Percentiles rank a stretch among this genome's conserved stretches.
phyloP scores from a whole-genome alignment of 35 echinoderm and acorn worm genomes.

The Acanthaster planci region DNA sequence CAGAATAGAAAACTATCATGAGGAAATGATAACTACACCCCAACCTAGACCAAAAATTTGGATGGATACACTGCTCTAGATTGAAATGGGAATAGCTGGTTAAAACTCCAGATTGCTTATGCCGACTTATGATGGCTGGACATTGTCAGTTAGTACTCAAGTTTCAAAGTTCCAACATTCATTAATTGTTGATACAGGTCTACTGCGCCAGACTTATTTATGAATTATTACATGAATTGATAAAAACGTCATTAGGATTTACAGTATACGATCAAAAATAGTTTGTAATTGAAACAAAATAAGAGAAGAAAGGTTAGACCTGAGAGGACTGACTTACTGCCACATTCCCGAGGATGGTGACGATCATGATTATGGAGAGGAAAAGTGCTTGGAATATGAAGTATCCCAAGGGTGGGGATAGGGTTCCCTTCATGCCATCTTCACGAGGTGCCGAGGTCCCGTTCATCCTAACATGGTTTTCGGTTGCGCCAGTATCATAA shows the following conservation, averaged over 20 bases:
- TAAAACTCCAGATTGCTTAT: no score
- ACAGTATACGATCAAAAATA: neutral
- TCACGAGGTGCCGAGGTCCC: neutral
- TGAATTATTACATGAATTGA: neutral
- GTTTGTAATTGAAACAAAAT: neutral
- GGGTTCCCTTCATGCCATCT: neutral
- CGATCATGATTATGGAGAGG: constrained; percentile 56
- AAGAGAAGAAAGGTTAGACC: neutral
- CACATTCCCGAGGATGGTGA: constrained; percentile 76
- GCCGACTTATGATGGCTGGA: no score
- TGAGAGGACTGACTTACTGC: constrained; percentile 59
- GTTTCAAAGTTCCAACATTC: no score
- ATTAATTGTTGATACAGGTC: no score
- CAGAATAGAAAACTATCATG: no score
- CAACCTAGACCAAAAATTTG: no score
- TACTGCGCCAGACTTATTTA: no score
- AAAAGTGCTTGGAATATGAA: constrained; percentile 67
- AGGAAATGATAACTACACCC: no score
- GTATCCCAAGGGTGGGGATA: constrained; percentile 48
- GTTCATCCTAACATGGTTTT: constrained; percentile 17
- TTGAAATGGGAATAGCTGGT: no score
- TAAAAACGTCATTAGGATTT: neutral
- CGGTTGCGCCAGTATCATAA: no score
- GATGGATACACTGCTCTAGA: no score
- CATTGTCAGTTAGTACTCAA: no score